Base-by-base conservation (phyloP, 1,140 invertebrate species). In the Schlechtendalia chinensis region DNA sequence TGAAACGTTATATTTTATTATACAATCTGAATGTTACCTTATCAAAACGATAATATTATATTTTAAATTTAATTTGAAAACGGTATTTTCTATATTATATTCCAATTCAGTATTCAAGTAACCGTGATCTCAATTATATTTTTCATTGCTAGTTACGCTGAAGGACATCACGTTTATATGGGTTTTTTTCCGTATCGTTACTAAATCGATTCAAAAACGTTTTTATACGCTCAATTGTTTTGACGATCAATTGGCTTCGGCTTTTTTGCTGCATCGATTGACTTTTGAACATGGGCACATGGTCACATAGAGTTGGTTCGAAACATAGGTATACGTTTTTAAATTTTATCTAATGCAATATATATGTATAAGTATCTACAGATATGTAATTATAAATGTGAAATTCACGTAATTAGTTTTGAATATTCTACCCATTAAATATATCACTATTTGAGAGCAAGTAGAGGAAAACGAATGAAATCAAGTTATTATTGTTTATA, bases 71-170 rank as follows among this genome's bases (percentile, higher is more conserved):
- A 3, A 72, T 54, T 19, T 54, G 29, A 29, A 72, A 72, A 54
- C 27, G 16, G 24, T n/a, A 24, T 32, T 27, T 54, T 54, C 6
- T 8, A 4, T 39, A 39, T 39, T 1, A 24, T 22, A 29, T 32
- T 54, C 4, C 11, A 27, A 29, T 54, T 53, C 5, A 3, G 8
- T 24, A 69, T 50, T 27, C 24, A 17, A 45, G 11, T 75, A 59
- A 59, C 29, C 72, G 32, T 75, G 72, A 45, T 75, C 29, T 59
- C 54, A 59, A 75, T 75, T 75, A 47, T 69, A 59, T 75, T 75
- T 75, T 59, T 75, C 29, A 59, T 59, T 75, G 54, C 32, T 75
- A 75, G n/a, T n/a, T 24, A 58, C 17, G 32, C 6, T 24, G 54
- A 59, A 75, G 29, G 53, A 75, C 29, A 59, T 75, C 54, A 75